Evolutionary conservation across 1,140 invertebrate genomes (phyloP).

Genomic region (Drosophila nigromelanica): DNA sequence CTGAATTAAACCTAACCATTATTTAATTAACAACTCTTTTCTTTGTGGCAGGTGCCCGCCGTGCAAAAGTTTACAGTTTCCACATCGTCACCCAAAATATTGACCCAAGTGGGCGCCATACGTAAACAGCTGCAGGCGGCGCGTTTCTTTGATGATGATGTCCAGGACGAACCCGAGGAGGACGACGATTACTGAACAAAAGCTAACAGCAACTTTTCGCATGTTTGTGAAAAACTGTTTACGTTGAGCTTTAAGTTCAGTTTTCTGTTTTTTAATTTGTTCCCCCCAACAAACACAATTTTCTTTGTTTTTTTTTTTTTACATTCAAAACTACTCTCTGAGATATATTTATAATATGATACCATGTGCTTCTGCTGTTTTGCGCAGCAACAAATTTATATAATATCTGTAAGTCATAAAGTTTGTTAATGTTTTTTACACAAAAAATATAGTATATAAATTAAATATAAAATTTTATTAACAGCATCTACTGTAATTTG

Average conservation of each 20-base stretch:
- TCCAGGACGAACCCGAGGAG: slow-evolving; percentile 1
- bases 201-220: slow-evolving; percentile 46
- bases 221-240: slow-evolving; percentile 16
- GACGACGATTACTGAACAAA: slow-evolving; percentile 25
- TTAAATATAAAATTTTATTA: slow-evolving; percentile 3
- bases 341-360: slow-evolving; percentile 47
- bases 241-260: slow-evolving; percentile 13
- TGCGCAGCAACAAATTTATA: slow-evolving; percentile 39
- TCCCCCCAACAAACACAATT: slow-evolving; percentile 9
- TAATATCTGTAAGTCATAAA: slow-evolving; percentile 56
- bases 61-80: slow-evolving; percentile 77
- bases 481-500: not conserved
- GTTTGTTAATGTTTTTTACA: slow-evolving; percentile 69
- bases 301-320: slow-evolving; percentile 21
- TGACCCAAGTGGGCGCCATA: slow-evolving; percentile 81
- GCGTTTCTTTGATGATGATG: slow-evolving; percentile 67
- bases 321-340: slow-evolving; percentile 19
- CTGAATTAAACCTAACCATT: no score
- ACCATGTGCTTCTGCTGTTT: slow-evolving; percentile 68
- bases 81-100: slow-evolving; percentile 62
- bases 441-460: slow-evolving; percentile 34
- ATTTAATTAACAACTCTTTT: not conserved
- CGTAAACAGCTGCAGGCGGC: slow-evolving; percentile 76
- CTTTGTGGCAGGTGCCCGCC: slow-evolving; percentile 63
- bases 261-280: not conserved